Evolutionary conservation across 2,113 vertebrate species (phyloP).

Genomic region (Manacus vitellinus): DNA sequence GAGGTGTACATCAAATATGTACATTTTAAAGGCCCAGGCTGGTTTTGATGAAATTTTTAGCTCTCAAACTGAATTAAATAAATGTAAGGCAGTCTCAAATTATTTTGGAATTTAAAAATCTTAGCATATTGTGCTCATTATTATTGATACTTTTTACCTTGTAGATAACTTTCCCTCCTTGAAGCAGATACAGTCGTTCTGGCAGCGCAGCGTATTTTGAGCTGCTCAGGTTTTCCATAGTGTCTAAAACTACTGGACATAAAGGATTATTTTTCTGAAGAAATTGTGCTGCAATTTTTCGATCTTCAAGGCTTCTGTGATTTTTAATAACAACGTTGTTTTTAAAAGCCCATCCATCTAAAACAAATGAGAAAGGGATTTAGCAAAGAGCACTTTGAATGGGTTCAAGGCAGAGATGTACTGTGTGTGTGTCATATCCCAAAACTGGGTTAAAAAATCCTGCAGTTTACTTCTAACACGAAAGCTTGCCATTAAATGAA

Average conservation of each 20-base stretch:
- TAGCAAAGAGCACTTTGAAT: not conserved
- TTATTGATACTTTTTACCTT: conserved; percentile 75
- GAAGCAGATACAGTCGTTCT: conserved; percentile 88
- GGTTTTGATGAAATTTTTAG: not conserved
- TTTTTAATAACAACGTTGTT: conserved; percentile 88
- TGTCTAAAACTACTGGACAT: conserved; percentile 90
- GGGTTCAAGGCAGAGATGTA: not conserved
- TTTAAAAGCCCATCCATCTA: conserved; percentile 91
- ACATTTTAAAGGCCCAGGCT: not conserved
- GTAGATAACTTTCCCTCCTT: conserved; percentile 83
- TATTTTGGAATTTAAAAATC: not conserved
- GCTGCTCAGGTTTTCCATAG: conserved; percentile 81
- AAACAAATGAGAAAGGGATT: not conserved
- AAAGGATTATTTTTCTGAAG: conserved; percentile 80
- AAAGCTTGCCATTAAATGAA: not conserved
- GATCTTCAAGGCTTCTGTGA: conserved; percentile 84
- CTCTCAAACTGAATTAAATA: not conserved
- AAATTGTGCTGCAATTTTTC: conserved; percentile 79
- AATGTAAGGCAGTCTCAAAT: not conserved
- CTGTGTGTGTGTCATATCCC: not conserved
- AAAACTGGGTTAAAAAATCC: not conserved
- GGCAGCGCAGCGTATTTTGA: conserved; percentile 85
- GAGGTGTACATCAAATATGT: not conserved
- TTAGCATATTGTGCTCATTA: not conserved
- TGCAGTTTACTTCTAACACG: not conserved